Evolutionary conservation across 2,113 vertebrate species (phyloP).

Genomic region (Andinoacara biseriatus): DNA sequence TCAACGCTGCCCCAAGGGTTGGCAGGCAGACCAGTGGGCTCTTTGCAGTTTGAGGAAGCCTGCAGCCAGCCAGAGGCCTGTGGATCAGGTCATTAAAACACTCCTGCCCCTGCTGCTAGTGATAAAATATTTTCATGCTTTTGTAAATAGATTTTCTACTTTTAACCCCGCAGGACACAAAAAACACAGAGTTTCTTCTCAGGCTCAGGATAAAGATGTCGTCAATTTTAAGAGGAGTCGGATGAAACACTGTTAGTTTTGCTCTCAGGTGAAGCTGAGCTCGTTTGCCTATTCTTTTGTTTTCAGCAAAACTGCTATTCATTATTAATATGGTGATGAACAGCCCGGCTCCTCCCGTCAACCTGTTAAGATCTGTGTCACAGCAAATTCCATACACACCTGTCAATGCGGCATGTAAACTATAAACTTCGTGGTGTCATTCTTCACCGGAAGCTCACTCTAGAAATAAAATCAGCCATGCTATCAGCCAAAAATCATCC

Average conservation of each 20-base stretch:
- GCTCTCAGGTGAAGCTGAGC: slow-evolving; percentile 51
- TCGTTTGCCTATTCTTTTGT: slow-evolving; percentile 13
- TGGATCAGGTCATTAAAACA: slow-evolving; percentile 97
- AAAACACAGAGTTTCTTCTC: slow-evolving; percentile 64
- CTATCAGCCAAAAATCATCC: too few relatives aligned
- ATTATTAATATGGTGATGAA: not conserved
- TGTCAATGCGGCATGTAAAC: slow-evolving; percentile 83
- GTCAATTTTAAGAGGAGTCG: slow-evolving; percentile 22
- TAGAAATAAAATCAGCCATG: slow-evolving; percentile 55
- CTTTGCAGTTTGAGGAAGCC: slow-evolving; percentile 93
- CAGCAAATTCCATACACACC: slow-evolving; percentile 72
- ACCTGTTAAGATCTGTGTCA: slow-evolving; percentile 1
- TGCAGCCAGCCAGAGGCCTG: slow-evolving; percentile 90
- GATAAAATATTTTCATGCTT: slow-evolving; percentile 99
- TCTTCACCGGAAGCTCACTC: slow-evolving; percentile 73
- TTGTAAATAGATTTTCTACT: slow-evolving; percentile 97
- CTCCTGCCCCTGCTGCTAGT: slow-evolving; percentile 92
- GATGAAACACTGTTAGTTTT: slow-evolving; percentile 52
- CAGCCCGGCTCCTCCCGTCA: not conserved
- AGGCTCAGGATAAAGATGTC: slow-evolving; percentile 20
- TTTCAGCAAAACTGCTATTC: slow-evolving; percentile 41
- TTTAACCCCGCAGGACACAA: slow-evolving; percentile 89
- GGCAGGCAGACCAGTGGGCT: slow-evolving; percentile 90
- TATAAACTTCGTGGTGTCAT: slow-evolving; percentile 69
- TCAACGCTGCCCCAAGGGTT: slow-evolving; percentile 95